Evolutionary conservation across 2,888 invertebrate species (phyloP).

Genomic region (Muscina levida): DNA sequence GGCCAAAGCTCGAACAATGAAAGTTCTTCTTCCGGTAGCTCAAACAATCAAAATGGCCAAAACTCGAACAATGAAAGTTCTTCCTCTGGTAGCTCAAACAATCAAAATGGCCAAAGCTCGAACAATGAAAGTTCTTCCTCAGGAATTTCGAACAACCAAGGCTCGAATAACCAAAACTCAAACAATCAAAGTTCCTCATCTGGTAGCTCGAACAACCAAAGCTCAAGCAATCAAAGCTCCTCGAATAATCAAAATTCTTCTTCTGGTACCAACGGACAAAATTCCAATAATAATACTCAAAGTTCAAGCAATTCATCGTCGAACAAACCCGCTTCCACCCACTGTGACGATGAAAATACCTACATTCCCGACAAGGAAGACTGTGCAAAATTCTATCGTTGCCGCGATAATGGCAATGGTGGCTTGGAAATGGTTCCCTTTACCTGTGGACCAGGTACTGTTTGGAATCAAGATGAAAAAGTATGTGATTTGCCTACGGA

Average conservation of each 20-base stretch:
- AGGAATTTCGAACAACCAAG: no score
- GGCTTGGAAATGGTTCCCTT: conserved; percentile 81
- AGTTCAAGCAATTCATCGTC: conserved; percentile 6
- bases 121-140: conserved; percentile 61
- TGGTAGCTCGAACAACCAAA: conserved; percentile 20
- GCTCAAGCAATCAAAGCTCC: conserved; percentile 36
- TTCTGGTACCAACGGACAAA: conserved; percentile 17
- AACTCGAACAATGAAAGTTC: conserved; percentile 5
- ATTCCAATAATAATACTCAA: conserved; percentile 50
- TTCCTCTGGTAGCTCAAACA: conserved; percentile 25
- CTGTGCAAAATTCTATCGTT: conserved; percentile 83
- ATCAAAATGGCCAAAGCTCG: conserved; percentile 52
- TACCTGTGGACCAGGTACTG: conserved; percentile 82
- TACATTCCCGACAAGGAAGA: conserved; percentile 80
- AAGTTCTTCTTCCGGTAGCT: conserved; percentile 6
- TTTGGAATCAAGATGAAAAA: conserved; percentile 82
- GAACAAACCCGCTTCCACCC: conserved; percentile 60
- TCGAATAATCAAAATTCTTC: conserved; percentile 52
- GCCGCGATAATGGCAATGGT: conserved; percentile 80
- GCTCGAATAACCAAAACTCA: conserved; percentile 44
- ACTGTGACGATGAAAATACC: conserved; percentile 78
- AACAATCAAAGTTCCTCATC: conserved; percentile 36
- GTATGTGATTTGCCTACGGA: conserved; percentile 80
- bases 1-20: background rate
- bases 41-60: conserved; percentile 44